These are phyloP conservation scores for Vicugna pacos DNA, from an alignment of 2,113 vertebrate species.

Conservation along the genomic window DNA sequence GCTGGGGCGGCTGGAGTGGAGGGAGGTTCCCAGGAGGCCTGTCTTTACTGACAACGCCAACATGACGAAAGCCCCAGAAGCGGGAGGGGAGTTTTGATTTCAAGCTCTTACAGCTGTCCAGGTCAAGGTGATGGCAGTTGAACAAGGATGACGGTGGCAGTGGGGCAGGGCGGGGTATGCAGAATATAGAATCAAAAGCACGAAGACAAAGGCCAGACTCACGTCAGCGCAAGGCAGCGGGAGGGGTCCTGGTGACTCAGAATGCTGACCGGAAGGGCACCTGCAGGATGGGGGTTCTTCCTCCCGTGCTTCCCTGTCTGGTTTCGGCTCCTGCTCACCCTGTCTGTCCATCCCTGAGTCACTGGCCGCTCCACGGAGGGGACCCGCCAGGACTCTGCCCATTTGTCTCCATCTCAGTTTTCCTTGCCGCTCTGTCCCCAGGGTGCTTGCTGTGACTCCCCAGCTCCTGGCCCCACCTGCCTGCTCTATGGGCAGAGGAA, in stretches of 20 bases:
- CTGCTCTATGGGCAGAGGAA: background rate
- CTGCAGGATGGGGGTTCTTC: background rate
- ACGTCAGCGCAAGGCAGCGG: background rate
- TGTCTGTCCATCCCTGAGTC: background rate
- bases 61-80: background rate
- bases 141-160: fast-evolving
- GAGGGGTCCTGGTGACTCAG: background rate
- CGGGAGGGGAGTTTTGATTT: background rate
- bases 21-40: background rate
- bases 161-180: background rate
- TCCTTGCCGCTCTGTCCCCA: background rate
- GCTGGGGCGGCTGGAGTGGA: too few relatives aligned
- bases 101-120: background rate
- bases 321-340: background rate
- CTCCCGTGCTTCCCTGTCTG: background rate
- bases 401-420: background rate
- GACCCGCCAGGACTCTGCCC: background rate
- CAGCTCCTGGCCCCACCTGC: background rate
- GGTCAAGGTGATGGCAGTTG: background rate
- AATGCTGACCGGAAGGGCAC: fast-evolving
- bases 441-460: background rate
- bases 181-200: background rate
- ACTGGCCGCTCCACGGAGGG: background rate
- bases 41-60: background rate
- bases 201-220: background rate